Evolutionary conservation across 1,140 invertebrate genomes (phyloP).

Genomic region (Scaptomyza graminum): DNA sequence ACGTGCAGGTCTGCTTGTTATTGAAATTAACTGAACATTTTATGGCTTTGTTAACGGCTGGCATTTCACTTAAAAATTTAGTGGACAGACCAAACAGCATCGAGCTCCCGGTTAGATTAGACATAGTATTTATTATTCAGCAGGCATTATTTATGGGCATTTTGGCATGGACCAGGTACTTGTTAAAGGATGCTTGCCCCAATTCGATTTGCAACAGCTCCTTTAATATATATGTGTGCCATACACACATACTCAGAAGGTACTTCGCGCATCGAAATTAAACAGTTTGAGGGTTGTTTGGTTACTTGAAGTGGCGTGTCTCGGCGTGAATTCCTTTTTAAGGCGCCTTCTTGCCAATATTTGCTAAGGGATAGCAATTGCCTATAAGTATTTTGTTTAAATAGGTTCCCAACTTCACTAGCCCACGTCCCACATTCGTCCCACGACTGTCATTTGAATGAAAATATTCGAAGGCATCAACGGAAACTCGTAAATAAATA

Average conservation of each 20-base stretch:
- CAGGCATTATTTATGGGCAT: slow-evolving; percentile 42
- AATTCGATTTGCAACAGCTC: slow-evolving; percentile 7
- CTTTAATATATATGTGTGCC: slow-evolving; percentile 15
- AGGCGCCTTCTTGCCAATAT: slow-evolving; percentile 56
- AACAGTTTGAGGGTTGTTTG: slow-evolving; percentile 32
- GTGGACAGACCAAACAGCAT: background rate
- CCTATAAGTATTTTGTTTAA: slow-evolving; percentile 80
- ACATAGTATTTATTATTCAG: slow-evolving; percentile 48
- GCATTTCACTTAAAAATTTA: slow-evolving; percentile 18
- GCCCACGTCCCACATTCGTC: slow-evolving; percentile 24
- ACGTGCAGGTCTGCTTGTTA: slow-evolving; percentile 54
- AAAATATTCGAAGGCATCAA: slow-evolving; percentile 56
- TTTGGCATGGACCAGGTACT: slow-evolving; percentile 44
- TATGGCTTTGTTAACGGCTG: slow-evolving; percentile 57
- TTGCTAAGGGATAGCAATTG: slow-evolving; percentile 76
- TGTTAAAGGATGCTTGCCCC: background rate
- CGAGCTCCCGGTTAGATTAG: slow-evolving; percentile 2
- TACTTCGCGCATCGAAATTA: slow-evolving; percentile 65
- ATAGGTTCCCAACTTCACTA: slow-evolving; percentile 62
- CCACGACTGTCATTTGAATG: slow-evolving; percentile 44
- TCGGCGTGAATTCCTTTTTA: slow-evolving; percentile 46
- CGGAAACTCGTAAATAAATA: slow-evolving; percentile 77
- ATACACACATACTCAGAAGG: slow-evolving; percentile 23
- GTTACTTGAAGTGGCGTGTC: slow-evolving; percentile 26
- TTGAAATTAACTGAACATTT: slow-evolving; percentile 79